These are phyloP conservation scores for Embiotoca jacksoni DNA, from an alignment of 2,113 vertebrate species.

Conservation along the genomic window DNA sequence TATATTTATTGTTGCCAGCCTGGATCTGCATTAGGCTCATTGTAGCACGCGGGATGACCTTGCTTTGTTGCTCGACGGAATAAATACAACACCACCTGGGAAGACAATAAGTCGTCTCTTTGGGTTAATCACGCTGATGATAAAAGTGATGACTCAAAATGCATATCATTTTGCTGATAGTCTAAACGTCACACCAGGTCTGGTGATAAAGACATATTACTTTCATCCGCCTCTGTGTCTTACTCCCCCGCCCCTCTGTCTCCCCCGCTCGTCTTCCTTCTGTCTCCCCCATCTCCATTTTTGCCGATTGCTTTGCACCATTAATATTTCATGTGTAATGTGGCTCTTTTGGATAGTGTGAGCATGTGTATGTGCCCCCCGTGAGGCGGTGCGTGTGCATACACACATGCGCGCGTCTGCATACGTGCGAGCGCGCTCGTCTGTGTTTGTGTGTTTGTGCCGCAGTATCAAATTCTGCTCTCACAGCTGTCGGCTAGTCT, in stretches of 20 bases:
- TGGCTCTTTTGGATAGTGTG: slow-evolving; percentile 81
- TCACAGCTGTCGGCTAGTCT: slow-evolving; percentile 80
- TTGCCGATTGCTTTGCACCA: slow-evolving; percentile 84
- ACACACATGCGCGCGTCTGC: slow-evolving; percentile 7
- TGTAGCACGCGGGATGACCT: slow-evolving; percentile 64
- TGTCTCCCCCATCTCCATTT: slow-evolving; percentile 78
- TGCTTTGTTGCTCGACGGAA: slow-evolving; percentile 51
- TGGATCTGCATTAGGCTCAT: slow-evolving; percentile 41
- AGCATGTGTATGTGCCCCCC: slow-evolving; percentile 65
- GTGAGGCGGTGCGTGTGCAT: slow-evolving; percentile 5
- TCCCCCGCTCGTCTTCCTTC: slow-evolving; percentile 43
- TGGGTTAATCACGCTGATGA: slow-evolving; percentile 27
- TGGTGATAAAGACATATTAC: slow-evolving; percentile 63
- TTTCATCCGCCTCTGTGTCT: slow-evolving; percentile 56
- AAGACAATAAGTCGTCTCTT: slow-evolving; percentile 33
- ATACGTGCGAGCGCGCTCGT: slow-evolving; percentile 36
- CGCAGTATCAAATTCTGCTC: slow-evolving; percentile 86
- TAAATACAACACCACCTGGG: slow-evolving; percentile 29
- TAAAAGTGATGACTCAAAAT: slow-evolving; percentile 65
- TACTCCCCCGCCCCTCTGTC: not conserved
- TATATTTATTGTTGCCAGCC: slow-evolving; percentile 25
- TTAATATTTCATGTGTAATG: slow-evolving; percentile 87
- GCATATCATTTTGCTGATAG: slow-evolving; percentile 55
- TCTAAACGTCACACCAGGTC: slow-evolving; percentile 51
- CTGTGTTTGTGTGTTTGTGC: slow-evolving; percentile 67